Conservation (phyloP, 2,888 invertebrate species). For the Dolichopus griseipennis region DNA sequence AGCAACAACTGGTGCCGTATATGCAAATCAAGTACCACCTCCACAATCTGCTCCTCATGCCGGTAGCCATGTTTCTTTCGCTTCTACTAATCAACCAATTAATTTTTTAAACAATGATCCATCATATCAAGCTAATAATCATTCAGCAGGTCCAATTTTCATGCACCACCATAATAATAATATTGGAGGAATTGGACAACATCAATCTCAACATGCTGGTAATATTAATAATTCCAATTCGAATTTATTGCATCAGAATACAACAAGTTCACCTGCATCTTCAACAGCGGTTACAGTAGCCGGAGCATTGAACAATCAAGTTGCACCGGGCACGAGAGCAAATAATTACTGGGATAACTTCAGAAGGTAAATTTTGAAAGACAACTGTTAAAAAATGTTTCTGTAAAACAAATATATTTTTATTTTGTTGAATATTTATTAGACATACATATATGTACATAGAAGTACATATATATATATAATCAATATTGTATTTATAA, state of each 20-base stretch:
- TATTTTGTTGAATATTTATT: background rate
- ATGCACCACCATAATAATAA: slow-evolving; percentile 44
- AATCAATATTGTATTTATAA: too few relatives aligned
- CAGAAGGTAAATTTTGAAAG: slow-evolving; percentile 57
- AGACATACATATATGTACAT: too few relatives aligned
- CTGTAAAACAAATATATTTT: slow-evolving; percentile 8
- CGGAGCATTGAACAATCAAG: slow-evolving; percentile 70
- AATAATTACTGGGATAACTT: slow-evolving; percentile 95
- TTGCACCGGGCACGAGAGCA: slow-evolving; percentile 80
- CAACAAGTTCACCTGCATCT: slow-evolving; percentile 28
- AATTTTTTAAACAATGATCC: slow-evolving; percentile 20
- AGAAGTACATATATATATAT: too few relatives aligned
- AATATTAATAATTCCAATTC: slow-evolving; percentile 28
- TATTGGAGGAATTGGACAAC: slow-evolving; percentile 26
- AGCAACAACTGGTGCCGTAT: background rate
- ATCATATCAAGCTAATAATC: slow-evolving; percentile 22
- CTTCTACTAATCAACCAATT: slow-evolving; percentile 10
- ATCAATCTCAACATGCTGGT: slow-evolving; percentile 24
- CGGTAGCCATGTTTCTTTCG: background rate
- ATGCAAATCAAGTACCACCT: slow-evolving; percentile 18
- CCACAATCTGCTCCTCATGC: slow-evolving; percentile 27
- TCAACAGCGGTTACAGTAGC: slow-evolving; percentile 27
- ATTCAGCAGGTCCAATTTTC: slow-evolving; percentile 36
- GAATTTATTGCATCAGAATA: slow-evolving; percentile 21
- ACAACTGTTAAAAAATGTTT: background rate